Percentiles rank a stretch among this genome's conserved stretches.
Conservation (phyloP, 2,113 vertebrate species). For the Rallus limicola region DNA sequence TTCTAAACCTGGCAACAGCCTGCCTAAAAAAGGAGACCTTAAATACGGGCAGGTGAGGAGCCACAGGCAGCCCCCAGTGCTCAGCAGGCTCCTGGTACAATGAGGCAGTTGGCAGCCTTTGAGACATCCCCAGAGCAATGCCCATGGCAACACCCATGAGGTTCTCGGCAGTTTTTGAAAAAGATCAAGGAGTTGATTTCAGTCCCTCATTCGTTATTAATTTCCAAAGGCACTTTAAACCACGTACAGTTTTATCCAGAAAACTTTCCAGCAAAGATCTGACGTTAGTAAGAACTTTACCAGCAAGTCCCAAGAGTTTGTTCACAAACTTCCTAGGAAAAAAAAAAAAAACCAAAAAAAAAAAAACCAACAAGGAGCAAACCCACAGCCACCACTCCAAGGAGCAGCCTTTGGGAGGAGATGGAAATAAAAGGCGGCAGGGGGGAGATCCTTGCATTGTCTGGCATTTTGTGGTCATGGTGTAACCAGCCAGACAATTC, state of each 20-base stretch:
- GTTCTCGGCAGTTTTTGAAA: neutral
- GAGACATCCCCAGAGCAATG: neutral
- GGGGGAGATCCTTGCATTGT: neutral
- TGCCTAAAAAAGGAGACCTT: neutral
- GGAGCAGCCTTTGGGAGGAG: neutral
- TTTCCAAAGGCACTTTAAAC: neutral
- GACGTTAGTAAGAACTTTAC: neutral
- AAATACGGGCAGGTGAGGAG: neutral
- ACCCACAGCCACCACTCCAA: neutral
- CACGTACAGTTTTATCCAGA: neutral
- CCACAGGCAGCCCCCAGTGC: neutral
- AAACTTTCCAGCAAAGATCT: neutral
- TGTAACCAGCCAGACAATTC: neutral
- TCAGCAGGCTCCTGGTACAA: neutral
- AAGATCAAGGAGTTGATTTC: neutral
- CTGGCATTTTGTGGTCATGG: neutral
- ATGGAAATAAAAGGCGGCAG: neutral
- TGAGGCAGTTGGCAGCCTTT: neutral
- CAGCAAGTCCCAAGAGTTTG: neutral
- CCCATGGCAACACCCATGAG: neutral
- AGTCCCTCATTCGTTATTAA: neutral
- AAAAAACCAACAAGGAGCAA: neutral
- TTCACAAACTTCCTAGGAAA: neutral
- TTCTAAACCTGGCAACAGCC: neutral
- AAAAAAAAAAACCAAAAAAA: neutral